These are phyloP conservation scores for Halyomorpha halys DNA, from an alignment of 1,140 invertebrate genomes.

Conservation along the genomic window DNA sequence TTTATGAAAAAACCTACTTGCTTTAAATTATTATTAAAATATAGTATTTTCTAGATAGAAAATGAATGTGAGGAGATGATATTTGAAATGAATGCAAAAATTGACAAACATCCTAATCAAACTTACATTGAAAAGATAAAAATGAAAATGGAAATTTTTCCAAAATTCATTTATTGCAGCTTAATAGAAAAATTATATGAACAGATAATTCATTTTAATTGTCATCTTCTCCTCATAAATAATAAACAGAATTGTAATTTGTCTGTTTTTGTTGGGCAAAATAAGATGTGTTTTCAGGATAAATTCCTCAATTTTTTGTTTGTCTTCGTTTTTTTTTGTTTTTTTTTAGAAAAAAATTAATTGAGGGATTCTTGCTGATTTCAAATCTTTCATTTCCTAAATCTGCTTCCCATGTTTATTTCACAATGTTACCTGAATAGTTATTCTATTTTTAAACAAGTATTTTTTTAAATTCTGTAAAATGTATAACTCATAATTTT, in stretches of 20 bases:
- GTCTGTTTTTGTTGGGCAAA: not conserved
- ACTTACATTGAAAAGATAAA: not conserved
- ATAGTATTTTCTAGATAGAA: not conserved
- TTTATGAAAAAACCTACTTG: not conserved
- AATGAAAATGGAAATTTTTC: not conserved
- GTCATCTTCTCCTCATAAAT: constrained; percentile 6
- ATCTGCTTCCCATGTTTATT: constrained; percentile 28
- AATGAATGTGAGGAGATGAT: constrained; percentile 1
- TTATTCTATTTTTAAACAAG: not conserved
- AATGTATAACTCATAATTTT: not conserved
- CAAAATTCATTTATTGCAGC: not conserved
- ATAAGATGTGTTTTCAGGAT: constrained; percentile 29
- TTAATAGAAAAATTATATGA: not conserved
- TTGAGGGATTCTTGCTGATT: constrained; percentile 29
- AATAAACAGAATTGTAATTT: constrained; percentile 4
- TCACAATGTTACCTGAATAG: constrained; percentile 35
- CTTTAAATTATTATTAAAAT: not conserved
- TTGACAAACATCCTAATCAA: not conserved
- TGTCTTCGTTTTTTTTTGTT: constrained; percentile 1
- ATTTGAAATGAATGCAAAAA: constrained; percentile 8
- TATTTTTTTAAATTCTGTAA: not conserved
- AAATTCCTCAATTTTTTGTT: constrained; percentile 25
- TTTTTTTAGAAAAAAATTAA: not conserved
- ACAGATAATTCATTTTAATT: constrained; percentile 1
- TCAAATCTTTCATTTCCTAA: constrained; percentile 24